phyloP scores from a whole-genome alignment of 2,888 invertebrate genomes.

The Gisinianus flammeolus region DNA sequence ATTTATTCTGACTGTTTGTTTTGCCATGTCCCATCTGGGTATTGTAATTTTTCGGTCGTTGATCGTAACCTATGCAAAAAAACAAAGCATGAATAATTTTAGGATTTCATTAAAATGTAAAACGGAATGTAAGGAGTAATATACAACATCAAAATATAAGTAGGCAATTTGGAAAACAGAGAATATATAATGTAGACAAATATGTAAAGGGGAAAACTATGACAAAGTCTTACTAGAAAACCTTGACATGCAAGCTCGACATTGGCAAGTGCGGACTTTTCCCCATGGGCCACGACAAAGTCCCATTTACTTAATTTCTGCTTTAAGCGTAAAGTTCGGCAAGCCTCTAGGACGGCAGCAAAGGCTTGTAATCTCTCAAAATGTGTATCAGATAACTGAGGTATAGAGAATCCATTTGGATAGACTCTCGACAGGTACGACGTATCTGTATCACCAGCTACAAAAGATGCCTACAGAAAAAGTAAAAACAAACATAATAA shows the following conservation, averaged over 20 bases:
- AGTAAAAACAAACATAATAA: not conserved
- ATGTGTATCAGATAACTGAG: conserved; percentile 48
- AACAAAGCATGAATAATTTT: not conserved
- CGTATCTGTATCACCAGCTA: conserved; percentile 68
- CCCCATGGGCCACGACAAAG: conserved; percentile 51
- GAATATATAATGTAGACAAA: too few relatives aligned
- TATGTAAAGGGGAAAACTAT: too few relatives aligned
- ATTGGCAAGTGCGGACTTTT: conserved; percentile 44
- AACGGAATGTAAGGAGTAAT: not conserved
- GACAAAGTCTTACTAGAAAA: conserved; percentile 44
- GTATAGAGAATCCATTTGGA: conserved; percentile 65
- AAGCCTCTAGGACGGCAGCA: conserved; percentile 52
- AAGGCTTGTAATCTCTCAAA: conserved; percentile 51
- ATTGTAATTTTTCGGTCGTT: conserved; percentile 52
- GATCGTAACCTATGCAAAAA: conserved; percentile 43
- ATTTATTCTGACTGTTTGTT: conserved; percentile 44
- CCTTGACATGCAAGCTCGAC: conserved; percentile 37
- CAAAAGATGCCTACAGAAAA: conserved; percentile 58
- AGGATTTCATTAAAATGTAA: too few relatives aligned
- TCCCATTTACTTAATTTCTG: conserved; percentile 50
- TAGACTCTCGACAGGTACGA: conserved; percentile 69
- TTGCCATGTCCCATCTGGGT: conserved; percentile 52
- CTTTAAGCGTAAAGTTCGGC: conserved; percentile 46
- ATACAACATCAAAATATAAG: not conserved
- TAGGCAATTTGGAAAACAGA: not conserved